phyloP scores from a whole-genome alignment of 1,140 invertebrate genomes.

The Drosophila willistoni region DNA sequence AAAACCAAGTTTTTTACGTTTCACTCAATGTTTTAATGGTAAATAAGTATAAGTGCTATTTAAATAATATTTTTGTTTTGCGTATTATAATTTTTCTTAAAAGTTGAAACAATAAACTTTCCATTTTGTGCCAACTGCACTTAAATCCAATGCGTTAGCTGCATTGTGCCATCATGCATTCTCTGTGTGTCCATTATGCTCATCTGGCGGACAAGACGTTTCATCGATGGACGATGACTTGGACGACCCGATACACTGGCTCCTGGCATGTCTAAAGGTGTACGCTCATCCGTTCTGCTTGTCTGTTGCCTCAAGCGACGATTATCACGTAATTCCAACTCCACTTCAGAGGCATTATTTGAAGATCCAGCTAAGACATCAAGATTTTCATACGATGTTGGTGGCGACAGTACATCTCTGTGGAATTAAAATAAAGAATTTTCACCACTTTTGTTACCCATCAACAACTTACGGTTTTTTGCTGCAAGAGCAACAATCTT shows the following conservation, averaged over 20 bases:
- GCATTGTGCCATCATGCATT: conserved; percentile 89
- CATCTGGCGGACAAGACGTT: conserved; percentile 88
- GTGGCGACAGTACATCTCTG: conserved; percentile 60
- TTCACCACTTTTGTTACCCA: neutral
- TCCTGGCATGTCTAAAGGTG: conserved; percentile 74
- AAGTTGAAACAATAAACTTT: neutral
- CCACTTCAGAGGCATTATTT: conserved; percentile 72
- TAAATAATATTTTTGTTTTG: neutral
- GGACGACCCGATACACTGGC: conserved; percentile 34
- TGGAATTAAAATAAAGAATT: neutral
- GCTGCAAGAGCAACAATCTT: conserved; percentile 88
- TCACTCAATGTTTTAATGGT: too few relatives aligned
- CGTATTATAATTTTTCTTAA: neutral
- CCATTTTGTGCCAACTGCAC: neutral
- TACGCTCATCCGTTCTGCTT: conserved; percentile 73
- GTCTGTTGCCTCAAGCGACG: conserved; percentile 39
- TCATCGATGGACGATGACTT: conserved; percentile 85
- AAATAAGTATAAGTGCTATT: neutral
- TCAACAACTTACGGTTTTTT: conserved; percentile 84
- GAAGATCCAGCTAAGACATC: conserved; percentile 84
- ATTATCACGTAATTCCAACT: conserved; percentile 61
- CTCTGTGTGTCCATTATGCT: conserved; percentile 91
- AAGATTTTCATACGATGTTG: conserved; percentile 86
- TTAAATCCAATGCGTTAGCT: conserved; percentile 93
- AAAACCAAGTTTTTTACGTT: neutral